These are phyloP conservation scores for Leptopilina boulardi DNA, from an alignment of 1,140 invertebrate genomes.

Conservation along the genomic window DNA sequence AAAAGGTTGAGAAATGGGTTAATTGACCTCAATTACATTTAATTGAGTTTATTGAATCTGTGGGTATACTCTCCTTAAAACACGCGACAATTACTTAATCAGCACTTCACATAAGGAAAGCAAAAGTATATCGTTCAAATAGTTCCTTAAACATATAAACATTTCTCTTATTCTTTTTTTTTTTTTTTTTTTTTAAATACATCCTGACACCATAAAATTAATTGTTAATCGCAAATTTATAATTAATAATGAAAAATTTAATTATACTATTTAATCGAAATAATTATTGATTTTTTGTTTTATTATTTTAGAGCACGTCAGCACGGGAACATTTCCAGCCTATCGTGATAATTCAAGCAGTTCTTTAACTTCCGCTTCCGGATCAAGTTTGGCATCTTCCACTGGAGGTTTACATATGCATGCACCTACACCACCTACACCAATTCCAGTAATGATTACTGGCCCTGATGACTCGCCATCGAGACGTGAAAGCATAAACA, in stretches of 20 bases:
- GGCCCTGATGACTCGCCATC: conserved; percentile 61
- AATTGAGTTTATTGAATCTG: conserved; percentile 55
- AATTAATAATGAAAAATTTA: too few species aligned
- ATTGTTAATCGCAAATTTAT: conserved; percentile 18
- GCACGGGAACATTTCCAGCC: conserved; percentile 58
- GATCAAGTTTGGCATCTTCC: conserved; percentile 65
- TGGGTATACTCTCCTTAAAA: conserved; percentile 35
- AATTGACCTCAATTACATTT: conserved; percentile 54
- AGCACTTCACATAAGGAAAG: conserved; percentile 20
- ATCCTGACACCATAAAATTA: too few species aligned
- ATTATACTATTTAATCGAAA: not conserved
- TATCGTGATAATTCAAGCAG: conserved; percentile 66
- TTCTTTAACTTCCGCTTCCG: conserved; percentile 65
- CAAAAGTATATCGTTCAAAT: conserved; percentile 11
- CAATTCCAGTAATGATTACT: conserved; percentile 70
- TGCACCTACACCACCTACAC: conserved; percentile 58
- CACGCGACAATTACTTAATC: not conserved
- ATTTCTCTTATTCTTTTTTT: conserved; percentile 33
- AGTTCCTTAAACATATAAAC: not conserved
- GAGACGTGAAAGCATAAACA: conserved; percentile 59
- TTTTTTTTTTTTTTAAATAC: too few species aligned
- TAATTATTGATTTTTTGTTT: conserved; percentile 33
- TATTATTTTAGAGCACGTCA: conserved; percentile 64
- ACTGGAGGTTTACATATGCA: conserved; percentile 65
- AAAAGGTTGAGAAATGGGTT: conserved; percentile 21